Conservation (phyloP, 1,140 invertebrate species). For the Grapholita molesta region DNA sequence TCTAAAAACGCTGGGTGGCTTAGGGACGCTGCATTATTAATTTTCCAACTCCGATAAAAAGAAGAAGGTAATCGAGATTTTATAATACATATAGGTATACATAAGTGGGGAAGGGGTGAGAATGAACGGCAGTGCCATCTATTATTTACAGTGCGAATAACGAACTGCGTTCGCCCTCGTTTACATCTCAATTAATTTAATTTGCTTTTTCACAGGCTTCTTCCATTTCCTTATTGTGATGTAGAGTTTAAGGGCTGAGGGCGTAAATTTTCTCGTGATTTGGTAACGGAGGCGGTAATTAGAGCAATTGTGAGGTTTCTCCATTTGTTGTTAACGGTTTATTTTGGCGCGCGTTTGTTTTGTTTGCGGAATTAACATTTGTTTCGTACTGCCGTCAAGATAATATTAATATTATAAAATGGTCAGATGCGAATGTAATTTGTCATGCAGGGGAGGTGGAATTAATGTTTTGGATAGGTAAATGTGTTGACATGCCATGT, state of each 20-base stretch:
- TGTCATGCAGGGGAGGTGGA: no score
- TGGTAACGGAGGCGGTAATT: constrained; percentile 66
- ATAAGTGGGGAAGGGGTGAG: constrained; percentile 36
- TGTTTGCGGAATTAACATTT: constrained; percentile 37
- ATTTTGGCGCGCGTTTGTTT: constrained; percentile 48
- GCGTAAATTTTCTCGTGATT: constrained; percentile 72
- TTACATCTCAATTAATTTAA: constrained; percentile 74
- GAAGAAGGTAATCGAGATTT: constrained; percentile 10
- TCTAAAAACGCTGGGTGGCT: background rate
- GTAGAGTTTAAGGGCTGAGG: constrained; percentile 46
- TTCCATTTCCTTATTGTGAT: constrained; percentile 64
- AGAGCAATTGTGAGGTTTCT: constrained; percentile 65
- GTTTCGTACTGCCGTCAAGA: constrained; percentile 27
- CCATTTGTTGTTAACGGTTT: constrained; percentile 67
- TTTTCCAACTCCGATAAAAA: constrained; percentile 13
- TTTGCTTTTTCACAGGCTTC: constrained; percentile 73
- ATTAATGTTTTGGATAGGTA: no score
- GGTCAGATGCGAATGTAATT: constrained; percentile 17
- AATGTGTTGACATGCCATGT: no score
- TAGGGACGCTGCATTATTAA: background rate
- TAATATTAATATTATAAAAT: constrained; percentile 21
- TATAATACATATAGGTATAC: constrained; percentile 5
- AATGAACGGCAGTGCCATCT: constrained; percentile 41
- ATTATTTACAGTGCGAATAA: constrained; percentile 46
- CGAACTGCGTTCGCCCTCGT: constrained; percentile 52